These are phyloP conservation scores for Brachyrhaphis roseni DNA, from an alignment of 2,797 vertebrate genomes.

Conservation along the genomic window DNA sequence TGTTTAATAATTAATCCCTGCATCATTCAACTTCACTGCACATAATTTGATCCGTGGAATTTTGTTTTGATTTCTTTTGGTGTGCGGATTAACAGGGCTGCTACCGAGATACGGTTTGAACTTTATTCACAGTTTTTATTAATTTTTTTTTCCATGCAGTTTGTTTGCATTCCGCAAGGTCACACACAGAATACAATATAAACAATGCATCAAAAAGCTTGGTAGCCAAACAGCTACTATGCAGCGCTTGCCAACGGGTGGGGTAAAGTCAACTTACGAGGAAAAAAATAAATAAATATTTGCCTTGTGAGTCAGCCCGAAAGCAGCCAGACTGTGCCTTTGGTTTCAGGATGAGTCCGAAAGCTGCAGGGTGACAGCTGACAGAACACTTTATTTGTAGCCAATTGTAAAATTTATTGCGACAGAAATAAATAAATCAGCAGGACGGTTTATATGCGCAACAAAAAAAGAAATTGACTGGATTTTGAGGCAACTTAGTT, in stretches of 20 bases:
- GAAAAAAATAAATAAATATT: not conserved
- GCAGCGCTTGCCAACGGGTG: not conserved
- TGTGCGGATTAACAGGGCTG: not conserved
- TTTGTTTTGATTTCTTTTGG: not conserved
- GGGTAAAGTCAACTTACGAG: not conserved
- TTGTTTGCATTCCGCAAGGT: not conserved
- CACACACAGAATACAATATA: not conserved
- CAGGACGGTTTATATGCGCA: too few species aligned
- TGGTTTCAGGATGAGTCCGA: not conserved
- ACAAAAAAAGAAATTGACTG: not conserved
- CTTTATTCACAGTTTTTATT: not conserved
- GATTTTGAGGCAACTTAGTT: not conserved
- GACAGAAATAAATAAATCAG: not conserved
- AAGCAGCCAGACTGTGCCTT: not conserved
- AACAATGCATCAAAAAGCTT: not conserved
- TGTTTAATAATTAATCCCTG: not conserved
- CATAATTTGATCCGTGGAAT: not conserved
- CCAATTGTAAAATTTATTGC: not conserved
- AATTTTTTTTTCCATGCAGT: too few species aligned
- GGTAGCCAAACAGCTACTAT: not conserved
- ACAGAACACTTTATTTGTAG: too few species aligned
- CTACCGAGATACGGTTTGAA: not conserved
- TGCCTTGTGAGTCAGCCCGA: slow-evolving; percentile 10
- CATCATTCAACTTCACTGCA: not conserved
- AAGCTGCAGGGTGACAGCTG: not conserved